Percentiles rank a stretch among this genome's conserved stretches.
These are phyloP conservation scores for Epizoanthus scotinus DNA, from an alignment of 92 coral and sea anemone genomes.

Conservation along the genomic window DNA sequence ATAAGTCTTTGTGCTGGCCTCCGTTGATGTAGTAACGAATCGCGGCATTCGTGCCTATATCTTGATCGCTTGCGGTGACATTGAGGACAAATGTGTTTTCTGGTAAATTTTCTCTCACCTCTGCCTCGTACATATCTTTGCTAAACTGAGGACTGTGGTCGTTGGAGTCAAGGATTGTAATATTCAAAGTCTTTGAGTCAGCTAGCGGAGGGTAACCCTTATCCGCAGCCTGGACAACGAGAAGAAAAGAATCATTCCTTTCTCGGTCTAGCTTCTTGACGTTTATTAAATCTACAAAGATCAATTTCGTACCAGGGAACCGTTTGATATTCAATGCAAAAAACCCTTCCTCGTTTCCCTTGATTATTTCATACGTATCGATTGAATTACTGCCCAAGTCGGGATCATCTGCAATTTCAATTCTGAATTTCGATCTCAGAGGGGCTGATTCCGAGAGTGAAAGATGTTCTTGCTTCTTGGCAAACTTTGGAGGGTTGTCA, in stretches of 20 bases:
- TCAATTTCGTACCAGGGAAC: constrained; percentile 51
- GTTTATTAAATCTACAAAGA: constrained; percentile 58
- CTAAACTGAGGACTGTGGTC: constrained; percentile 81
- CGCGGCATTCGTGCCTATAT: constrained; percentile 78
- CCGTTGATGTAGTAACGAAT: constrained; percentile 57
- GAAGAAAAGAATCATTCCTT: constrained; percentile 55
- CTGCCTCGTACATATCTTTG: constrained; percentile 57
- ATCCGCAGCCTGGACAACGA: constrained; percentile 72
- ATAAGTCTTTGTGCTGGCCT: constrained; percentile 55
- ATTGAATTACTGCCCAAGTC: constrained; percentile 81
- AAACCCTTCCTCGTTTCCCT: constrained; percentile 67
- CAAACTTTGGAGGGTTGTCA: constrained; percentile 72
- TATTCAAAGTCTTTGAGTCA: constrained; percentile 61
- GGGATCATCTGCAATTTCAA: constrained; percentile 62
- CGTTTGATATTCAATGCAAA: constrained; percentile 59
- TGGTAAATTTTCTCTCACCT: constrained; percentile 70
- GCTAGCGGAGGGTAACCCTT: constrained; percentile 72
- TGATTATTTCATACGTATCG: constrained; percentile 67
- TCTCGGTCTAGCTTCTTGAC: constrained; percentile 79
- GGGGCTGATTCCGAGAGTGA: constrained; percentile 79
- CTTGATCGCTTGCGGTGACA: constrained; percentile 71
- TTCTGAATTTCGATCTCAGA: constrained; percentile 56
- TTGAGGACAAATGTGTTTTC: constrained; percentile 70
- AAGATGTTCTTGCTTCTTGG: constrained; percentile 55
- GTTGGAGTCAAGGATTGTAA: constrained; percentile 74